phyloP scores from a whole-genome alignment of 2,888 invertebrate species.

The Masnerella sp. region DNA sequence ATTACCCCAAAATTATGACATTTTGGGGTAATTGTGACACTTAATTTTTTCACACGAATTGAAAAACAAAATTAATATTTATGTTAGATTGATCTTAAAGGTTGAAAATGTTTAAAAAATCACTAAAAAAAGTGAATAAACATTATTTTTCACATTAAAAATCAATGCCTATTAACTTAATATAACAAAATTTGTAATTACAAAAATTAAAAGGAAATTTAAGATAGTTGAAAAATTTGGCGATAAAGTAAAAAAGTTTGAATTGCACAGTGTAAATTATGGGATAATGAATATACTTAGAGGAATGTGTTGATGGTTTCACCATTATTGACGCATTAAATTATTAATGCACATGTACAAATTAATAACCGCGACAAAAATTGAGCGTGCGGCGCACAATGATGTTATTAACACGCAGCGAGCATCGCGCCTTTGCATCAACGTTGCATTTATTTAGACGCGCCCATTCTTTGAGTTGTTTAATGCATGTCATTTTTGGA shows the following conservation, averaged over 20 bases:
- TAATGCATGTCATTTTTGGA: slow-evolving; percentile 44
- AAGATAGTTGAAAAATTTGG: not conserved
- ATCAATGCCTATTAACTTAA: too few species aligned
- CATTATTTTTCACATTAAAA: too few species aligned
- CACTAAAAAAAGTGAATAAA: too few species aligned
- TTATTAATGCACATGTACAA: slow-evolving; percentile 18
- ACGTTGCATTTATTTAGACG: slow-evolving; percentile 45
- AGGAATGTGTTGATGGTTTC: not conserved
- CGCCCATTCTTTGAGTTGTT: slow-evolving; percentile 37
- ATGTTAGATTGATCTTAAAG: too few species aligned
- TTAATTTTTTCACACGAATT: too few species aligned
- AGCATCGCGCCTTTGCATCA: slow-evolving; percentile 45
- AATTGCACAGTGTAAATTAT: not conserved
- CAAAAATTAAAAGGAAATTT: too few species aligned
- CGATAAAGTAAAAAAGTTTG: not conserved
- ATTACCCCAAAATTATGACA: too few species aligned
- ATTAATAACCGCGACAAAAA: slow-evolving; percentile 29
- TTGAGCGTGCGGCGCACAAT: slow-evolving; percentile 15
- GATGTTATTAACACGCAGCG: slow-evolving; percentile 44
- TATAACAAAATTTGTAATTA: too few species aligned
- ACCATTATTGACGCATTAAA: slow-evolving; percentile 4
- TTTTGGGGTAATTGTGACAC: too few species aligned
- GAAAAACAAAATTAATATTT: too few species aligned
- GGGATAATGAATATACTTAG: not conserved
- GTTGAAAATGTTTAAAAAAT: too few species aligned